Percentiles rank a stretch among this genome's conserved stretches.
phyloP scores from a whole-genome alignment of 2,113 vertebrate genomes.

The Amphilophus citrinellus region DNA sequence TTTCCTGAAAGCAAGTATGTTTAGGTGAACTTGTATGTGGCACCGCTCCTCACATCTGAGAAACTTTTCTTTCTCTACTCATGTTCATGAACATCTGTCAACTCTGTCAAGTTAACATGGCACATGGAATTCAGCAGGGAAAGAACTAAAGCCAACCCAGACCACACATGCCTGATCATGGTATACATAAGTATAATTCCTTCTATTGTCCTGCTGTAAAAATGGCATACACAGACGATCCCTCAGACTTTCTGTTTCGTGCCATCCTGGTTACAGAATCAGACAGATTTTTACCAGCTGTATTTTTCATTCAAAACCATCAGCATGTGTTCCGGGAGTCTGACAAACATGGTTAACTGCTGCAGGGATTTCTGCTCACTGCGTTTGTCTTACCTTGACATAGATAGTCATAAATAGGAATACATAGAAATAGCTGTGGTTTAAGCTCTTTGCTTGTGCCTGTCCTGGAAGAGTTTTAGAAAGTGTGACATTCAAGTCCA shows the following conservation, averaged over 20 bases:
- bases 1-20: neutral
- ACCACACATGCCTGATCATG: neutral
- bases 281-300: neutral
- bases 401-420: neutral
- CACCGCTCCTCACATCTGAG: neutral
- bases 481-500: constrained; percentile 35
- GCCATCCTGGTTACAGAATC: neutral
- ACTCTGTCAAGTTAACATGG: too few species aligned
- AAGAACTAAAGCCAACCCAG: neutral
- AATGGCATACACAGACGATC: neutral
- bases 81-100: neutral
- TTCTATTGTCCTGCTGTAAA: neutral
- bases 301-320: neutral
- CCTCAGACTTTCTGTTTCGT: neutral
- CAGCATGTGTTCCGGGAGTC: neutral
- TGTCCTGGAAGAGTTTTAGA: constrained; percentile 11
- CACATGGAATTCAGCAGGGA: too few species aligned
- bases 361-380: neutral
- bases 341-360: neutral
- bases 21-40: neutral
- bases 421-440: neutral
- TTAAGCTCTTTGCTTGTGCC: neutral
- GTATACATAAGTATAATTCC: neutral
- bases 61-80: too few species aligned
- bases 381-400: neutral